These are phyloP conservation scores for Pampusana beccarii DNA, from an alignment of 2,113 vertebrate species.

Conservation along the genomic window DNA sequence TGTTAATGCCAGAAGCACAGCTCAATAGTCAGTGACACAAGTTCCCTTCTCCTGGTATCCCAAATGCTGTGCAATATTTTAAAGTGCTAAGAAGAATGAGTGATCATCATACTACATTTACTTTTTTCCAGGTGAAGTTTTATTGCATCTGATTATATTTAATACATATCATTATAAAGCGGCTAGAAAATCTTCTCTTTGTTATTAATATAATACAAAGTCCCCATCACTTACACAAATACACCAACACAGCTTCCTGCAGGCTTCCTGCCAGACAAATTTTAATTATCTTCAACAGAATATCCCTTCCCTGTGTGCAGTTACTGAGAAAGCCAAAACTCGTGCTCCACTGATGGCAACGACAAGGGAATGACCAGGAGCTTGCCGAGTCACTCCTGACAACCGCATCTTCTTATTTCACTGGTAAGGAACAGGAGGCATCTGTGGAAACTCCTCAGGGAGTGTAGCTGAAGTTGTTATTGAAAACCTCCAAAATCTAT, in stretches of 20 bases:
- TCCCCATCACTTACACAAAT: background rate
- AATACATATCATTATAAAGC: background rate
- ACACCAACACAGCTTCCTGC: background rate
- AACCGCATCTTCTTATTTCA: background rate
- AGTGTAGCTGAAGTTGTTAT: background rate
- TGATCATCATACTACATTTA: background rate
- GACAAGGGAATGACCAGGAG: background rate
- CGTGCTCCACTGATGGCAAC: background rate
- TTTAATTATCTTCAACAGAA: background rate
- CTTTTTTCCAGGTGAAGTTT: background rate
- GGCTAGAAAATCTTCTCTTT: background rate
- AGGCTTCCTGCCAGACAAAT: background rate
- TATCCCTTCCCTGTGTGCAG: background rate
- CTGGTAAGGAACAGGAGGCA: background rate
- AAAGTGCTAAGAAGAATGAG: background rate
- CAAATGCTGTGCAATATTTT: background rate
- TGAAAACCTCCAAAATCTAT: background rate
- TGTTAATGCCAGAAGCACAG: background rate
- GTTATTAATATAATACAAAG: background rate
- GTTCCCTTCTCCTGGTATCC: background rate
- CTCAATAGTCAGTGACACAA: background rate
- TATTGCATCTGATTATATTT: constrained; percentile 5
- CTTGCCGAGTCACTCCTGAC: background rate
- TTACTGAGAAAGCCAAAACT: background rate
- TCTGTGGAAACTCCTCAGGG: background rate